Percentiles rank a stretch among this genome's conserved stretches.
These are phyloP conservation scores for Anastrepha obliqua DNA, from an alignment of 1,140 invertebrate species.

Conservation along the genomic window DNA sequence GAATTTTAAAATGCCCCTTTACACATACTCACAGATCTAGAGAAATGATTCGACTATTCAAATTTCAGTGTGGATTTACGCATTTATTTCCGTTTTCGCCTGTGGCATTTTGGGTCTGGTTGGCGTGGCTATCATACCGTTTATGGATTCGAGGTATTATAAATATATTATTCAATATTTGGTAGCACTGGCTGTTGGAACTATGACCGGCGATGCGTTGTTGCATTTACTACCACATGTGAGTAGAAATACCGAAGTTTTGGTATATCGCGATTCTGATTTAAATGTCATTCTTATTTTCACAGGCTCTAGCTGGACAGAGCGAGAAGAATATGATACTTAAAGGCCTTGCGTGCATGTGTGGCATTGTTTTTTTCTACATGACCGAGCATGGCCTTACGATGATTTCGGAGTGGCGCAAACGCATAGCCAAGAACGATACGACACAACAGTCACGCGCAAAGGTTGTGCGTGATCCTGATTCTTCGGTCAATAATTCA, in stretches of 20 bases:
- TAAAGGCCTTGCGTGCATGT: slow-evolving; percentile 87
- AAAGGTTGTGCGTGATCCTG: slow-evolving; percentile 79
- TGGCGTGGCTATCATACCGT: slow-evolving; percentile 89
- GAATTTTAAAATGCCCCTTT: too few relatives aligned
- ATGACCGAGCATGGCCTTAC: slow-evolving; percentile 88
- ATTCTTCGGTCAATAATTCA: slow-evolving; percentile 76
- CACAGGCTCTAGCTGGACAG: slow-evolving; percentile 67
- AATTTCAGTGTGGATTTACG: slow-evolving; percentile 87
- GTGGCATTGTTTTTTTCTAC: slow-evolving; percentile 91
- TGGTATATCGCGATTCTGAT: not conserved
- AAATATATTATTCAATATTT: slow-evolving; percentile 93
- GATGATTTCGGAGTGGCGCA: slow-evolving; percentile 86
- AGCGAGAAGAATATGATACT: slow-evolving; percentile 80
- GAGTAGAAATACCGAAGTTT: slow-evolving; percentile 68
- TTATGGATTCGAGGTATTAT: slow-evolving; percentile 93
- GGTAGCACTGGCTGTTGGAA: slow-evolving; percentile 93
- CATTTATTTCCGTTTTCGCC: slow-evolving; percentile 84
- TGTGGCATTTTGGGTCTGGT: slow-evolving; percentile 90
- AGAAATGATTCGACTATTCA: too few relatives aligned
- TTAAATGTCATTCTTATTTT: not conserved
- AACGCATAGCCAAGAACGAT: slow-evolving; percentile 78
- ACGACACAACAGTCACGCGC: slow-evolving; percentile 77
- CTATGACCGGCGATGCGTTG: slow-evolving; percentile 92
- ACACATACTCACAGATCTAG: too few relatives aligned
- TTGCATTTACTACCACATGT: slow-evolving; percentile 95